Percentiles rank a stretch among this genome's conserved stretches.
Conservation (phyloP, 2,797 vertebrate genomes). For the Malurus splendens region DNA sequence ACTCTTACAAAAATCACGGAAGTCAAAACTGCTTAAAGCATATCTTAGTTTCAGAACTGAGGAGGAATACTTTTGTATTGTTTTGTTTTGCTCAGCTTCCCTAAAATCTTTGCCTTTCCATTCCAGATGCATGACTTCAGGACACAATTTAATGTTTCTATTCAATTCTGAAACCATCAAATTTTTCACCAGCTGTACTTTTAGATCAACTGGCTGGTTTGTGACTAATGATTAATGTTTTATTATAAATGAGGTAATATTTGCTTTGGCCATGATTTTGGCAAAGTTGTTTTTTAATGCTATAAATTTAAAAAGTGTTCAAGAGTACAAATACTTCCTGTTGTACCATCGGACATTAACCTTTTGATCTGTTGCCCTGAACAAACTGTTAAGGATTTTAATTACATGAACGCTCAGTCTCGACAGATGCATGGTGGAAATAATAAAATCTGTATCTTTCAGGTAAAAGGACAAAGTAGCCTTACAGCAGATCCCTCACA, state of each 20-base stretch:
- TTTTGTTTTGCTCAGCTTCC: constrained; percentile 4
- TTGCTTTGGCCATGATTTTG: constrained; percentile 58
- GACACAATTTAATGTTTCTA: constrained; percentile 7
- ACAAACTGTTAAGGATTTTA: constrained; percentile 48
- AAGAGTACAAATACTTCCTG: constrained; percentile 54
- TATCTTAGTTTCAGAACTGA: background rate
- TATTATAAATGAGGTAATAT: constrained; percentile 63
- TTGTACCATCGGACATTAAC: constrained; percentile 29
- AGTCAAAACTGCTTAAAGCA: background rate
- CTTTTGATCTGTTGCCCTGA: constrained; percentile 55
- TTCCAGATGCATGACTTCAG: background rate
- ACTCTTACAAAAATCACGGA: background rate
- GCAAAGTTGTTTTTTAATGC: constrained; percentile 51
- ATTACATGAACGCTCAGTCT: constrained; percentile 40
- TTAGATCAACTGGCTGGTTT: constrained; percentile 26
- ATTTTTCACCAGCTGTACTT: constrained; percentile 40
- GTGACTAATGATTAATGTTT: constrained; percentile 59
- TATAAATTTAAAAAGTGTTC: constrained; percentile 50
- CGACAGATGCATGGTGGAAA: background rate
- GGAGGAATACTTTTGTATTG: background rate
- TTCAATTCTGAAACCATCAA: background rate
- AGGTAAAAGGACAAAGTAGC: background rate
- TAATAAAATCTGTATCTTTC: constrained; percentile 6
- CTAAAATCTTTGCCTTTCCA: background rate
- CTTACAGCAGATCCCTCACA: constrained; percentile 1